A percentile compares a stretch with the other conserved stretches of the same genome.
These are phyloP conservation scores for Beaufortia kweichowensis DNA, from an alignment of 2,113 vertebrate genomes.

Conservation along the genomic window DNA sequence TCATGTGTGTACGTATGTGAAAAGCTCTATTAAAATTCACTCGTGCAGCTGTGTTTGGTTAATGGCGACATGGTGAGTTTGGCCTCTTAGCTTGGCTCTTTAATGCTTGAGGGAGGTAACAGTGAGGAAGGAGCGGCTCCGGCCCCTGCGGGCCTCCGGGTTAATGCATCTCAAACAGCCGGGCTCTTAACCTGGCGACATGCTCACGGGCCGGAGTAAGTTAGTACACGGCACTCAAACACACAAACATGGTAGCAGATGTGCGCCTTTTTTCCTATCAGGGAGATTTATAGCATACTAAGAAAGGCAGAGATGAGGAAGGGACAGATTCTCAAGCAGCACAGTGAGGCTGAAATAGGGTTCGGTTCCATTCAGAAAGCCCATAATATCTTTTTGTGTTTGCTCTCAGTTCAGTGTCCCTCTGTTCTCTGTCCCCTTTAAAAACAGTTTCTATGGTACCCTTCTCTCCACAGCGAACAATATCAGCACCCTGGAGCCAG, in stretches of 20 bases:
- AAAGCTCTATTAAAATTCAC: conserved; percentile 79
- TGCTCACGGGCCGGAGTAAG: conserved; percentile 2
- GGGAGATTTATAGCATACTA: conserved; percentile 51
- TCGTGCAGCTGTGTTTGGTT: conserved; percentile 48
- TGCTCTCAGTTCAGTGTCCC: conserved; percentile 48
- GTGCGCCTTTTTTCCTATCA: conserved; percentile 37
- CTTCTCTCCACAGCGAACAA: conserved; percentile 51
- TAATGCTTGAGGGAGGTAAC: neutral
- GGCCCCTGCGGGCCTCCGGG: conserved; percentile 21
- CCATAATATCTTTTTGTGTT: conserved; percentile 43
- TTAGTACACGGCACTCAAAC: neutral
- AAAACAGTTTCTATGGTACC: conserved; percentile 57
- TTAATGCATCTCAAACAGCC: conserved; percentile 54
- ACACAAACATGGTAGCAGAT: conserved; percentile 42
- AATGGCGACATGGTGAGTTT: conserved; percentile 30
- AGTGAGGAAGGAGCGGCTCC: neutral
- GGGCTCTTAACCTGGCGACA: conserved; percentile 49
- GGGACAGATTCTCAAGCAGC: conserved; percentile 7
- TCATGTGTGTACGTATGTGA: conserved; percentile 6
- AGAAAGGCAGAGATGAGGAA: conserved; percentile 5
- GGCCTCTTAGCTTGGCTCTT: conserved; percentile 15
- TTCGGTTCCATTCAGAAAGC: conserved; percentile 46
- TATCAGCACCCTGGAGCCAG: conserved; percentile 52
- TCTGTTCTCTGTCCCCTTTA: conserved; percentile 41
- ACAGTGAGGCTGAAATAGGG: conserved; percentile 28